A percentile compares a stretch with the other conserved stretches of the same genome.
phyloP scores from a whole-genome alignment of 2,797 vertebrate species.

The Petrocephalus sullivani region DNA sequence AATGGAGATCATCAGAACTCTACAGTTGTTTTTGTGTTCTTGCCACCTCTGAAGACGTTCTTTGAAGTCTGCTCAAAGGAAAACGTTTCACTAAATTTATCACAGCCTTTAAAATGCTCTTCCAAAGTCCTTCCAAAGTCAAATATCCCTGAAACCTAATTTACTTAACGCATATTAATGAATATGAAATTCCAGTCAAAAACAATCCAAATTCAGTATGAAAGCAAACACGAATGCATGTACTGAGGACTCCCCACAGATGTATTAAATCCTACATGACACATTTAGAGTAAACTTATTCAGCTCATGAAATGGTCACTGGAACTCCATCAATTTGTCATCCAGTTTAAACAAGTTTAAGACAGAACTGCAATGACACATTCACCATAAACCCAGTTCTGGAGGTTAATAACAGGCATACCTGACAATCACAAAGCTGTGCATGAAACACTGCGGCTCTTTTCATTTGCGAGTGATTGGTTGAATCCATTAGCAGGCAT shows the following conservation, averaged over 20 bases:
- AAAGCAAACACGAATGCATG: not conserved
- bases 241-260: not conserved
- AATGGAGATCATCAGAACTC: not conserved
- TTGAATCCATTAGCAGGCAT: constrained; percentile 1
- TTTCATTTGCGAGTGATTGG: not conserved
- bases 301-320: constrained; percentile 7
- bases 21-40: not conserved
- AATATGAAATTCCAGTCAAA: not conserved
- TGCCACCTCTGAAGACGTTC: not conserved
- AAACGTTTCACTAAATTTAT: not conserved
- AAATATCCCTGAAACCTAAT: not conserved
- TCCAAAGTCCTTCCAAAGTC: not conserved
- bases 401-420: not conserved
- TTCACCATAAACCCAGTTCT: not conserved
- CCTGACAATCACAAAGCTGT: constrained; percentile 2
- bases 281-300: constrained; percentile 2
- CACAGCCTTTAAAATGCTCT: not conserved
- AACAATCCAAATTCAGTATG: not conserved
- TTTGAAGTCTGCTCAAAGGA: not conserved
- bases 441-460: not conserved
- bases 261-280: constrained; percentile 8
- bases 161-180: not conserved
- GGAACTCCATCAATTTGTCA: not conserved
- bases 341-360: constrained; percentile 3
- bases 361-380: not conserved